These are phyloP conservation scores for Crambe crambe DNA, from an alignment of 37 sponge, comb jelly and placozoan genomes.

Conservation along the genomic window DNA sequence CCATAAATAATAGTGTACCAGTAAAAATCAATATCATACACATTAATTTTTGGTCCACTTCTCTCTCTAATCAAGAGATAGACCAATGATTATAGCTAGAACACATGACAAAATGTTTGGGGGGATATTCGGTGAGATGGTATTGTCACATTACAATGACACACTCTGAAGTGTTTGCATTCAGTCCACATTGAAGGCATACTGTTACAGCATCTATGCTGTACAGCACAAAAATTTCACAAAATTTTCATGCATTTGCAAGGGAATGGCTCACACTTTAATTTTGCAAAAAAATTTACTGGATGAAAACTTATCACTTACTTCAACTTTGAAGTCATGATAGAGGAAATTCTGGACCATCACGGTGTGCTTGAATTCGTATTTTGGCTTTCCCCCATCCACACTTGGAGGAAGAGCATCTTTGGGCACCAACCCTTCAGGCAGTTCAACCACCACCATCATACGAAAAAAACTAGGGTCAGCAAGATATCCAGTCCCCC, in stretches of 20 bases:
- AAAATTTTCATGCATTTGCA: no score
- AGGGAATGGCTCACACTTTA: no score
- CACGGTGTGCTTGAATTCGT: constrained; percentile 42
- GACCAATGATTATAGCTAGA: no score
- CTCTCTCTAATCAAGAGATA: no score
- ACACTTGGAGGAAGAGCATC: background rate
- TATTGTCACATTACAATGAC: no score
- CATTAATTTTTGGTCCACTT: background rate
- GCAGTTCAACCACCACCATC: constrained; percentile 70
- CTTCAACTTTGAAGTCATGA: constrained; percentile 77
- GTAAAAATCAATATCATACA: background rate
- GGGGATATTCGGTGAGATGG: no score
- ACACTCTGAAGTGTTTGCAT: no score
- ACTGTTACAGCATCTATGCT: no score
- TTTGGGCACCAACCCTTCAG: constrained; percentile 30
- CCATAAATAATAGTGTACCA: background rate
- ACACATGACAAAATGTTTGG: no score
- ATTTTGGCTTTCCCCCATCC: background rate
- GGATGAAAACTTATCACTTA: no score
- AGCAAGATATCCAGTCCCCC: constrained; percentile 66
- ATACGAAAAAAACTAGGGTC: constrained; percentile 52
- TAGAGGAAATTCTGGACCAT: constrained; percentile 60
- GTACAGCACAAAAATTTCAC: no score
- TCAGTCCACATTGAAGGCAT: no score
- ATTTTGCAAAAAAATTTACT: background rate